These are phyloP conservation scores for Seriola dumerili DNA, from an alignment of 2,113 vertebrate genomes.

Conservation along the genomic window DNA sequence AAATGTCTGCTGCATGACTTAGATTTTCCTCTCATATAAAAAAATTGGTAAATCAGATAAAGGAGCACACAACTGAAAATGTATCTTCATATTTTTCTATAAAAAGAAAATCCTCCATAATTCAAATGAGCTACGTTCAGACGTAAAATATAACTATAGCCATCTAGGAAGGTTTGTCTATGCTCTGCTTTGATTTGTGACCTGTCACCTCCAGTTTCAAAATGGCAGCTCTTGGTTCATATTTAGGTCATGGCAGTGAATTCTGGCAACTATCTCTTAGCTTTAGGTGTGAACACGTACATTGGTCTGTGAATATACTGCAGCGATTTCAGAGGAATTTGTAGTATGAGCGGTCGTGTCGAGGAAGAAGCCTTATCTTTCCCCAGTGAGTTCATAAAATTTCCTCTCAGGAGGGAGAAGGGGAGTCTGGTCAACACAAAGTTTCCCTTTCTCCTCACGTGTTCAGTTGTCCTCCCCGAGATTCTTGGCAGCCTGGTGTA, in stretches of 20 bases:
- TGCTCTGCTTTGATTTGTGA: slow-evolving; percentile 23
- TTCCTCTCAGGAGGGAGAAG: slow-evolving; percentile 58
- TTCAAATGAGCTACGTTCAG: slow-evolving; percentile 4
- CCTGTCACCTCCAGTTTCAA: slow-evolving; percentile 10
- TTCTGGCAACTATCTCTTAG: not conserved
- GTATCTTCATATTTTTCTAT: slow-evolving; percentile 23
- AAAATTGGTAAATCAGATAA: slow-evolving; percentile 61
- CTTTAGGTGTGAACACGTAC: slow-evolving; percentile 17
- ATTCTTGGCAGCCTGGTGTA: slow-evolving; percentile 67
- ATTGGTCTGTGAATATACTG: slow-evolving; percentile 24
- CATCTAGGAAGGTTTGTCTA: not conserved
- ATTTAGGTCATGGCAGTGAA: not conserved
- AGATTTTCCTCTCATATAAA: slow-evolving; percentile 40
- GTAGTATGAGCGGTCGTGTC: slow-evolving; percentile 39
- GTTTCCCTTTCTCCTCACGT: slow-evolving; percentile 56
- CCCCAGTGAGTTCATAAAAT: slow-evolving; percentile 66
- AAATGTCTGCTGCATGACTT: slow-evolving; percentile 66
- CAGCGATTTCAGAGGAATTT: slow-evolving; percentile 49
- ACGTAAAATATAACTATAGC: not conserved
- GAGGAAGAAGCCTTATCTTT: slow-evolving; percentile 58
- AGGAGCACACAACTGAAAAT: slow-evolving; percentile 32
- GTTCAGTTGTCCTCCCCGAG: slow-evolving; percentile 70
- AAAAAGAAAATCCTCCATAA: not conserved
- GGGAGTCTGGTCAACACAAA: slow-evolving; percentile 56
- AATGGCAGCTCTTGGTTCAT: not conserved